Conservation (phyloP, 2,797 vertebrate genomes). For the Hapalemur alaotrensis region DNA sequence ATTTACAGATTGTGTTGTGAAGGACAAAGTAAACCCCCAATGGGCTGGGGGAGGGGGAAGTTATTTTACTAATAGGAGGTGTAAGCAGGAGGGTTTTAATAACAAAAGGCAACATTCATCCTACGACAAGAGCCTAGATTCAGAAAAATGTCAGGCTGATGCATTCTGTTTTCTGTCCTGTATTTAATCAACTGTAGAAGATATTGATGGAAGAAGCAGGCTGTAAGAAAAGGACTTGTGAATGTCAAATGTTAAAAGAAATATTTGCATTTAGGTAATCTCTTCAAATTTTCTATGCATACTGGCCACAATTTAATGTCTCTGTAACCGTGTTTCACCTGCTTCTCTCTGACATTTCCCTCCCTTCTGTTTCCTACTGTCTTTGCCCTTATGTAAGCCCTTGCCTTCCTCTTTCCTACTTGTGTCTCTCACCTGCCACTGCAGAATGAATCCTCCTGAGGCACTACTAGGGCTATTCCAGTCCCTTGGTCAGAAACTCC, state of each 20-base stretch:
- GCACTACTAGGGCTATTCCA: neutral
- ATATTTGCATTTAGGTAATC: conserved; percentile 61
- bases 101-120: conserved; percentile 78
- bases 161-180: conserved; percentile 70
- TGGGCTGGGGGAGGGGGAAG: conserved; percentile 46
- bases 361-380: neutral
- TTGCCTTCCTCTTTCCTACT: neutral
- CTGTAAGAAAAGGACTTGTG: conserved; percentile 80
- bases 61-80: conserved; percentile 73
- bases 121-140: conserved; percentile 72
- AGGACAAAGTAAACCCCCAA: conserved; percentile 82
- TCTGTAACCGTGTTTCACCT: neutral
- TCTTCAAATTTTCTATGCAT: conserved; percentile 53
- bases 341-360: conserved; percentile 13
- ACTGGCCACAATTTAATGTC: neutral
- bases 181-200: conserved; percentile 81
- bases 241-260: conserved; percentile 83
- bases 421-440: neutral
- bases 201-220: conserved; percentile 79
- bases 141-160: conserved; percentile 78
- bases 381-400: neutral
- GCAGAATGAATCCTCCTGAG: neutral
- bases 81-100: conserved; percentile 71
- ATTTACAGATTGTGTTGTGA: conserved; percentile 80
- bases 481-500: neutral